Conservation (phyloP, 2,888 invertebrate genomes). For the Anorthoa munda region DNA sequence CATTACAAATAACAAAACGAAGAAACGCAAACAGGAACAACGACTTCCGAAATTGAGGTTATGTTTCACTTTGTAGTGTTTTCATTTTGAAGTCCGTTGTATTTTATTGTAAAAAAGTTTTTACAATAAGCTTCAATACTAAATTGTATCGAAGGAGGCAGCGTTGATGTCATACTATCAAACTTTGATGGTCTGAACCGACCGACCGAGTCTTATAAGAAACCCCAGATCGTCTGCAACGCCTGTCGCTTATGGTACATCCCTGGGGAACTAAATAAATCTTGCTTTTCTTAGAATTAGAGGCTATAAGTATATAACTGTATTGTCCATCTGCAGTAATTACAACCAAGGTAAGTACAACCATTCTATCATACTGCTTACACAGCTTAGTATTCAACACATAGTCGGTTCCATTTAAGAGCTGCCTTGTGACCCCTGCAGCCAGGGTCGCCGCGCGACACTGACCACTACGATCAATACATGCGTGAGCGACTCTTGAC, state of each 20-base stretch:
- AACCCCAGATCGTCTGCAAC: neutral
- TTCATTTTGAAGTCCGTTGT: too few relatives aligned
- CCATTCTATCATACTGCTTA: neutral
- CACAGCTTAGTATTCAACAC: slow-evolving; percentile 59
- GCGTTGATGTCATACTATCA: neutral
- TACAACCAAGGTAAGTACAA: neutral
- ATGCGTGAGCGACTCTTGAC: slow-evolving; percentile 54
- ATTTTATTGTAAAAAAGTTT: too few relatives aligned
- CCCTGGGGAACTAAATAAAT: neutral
- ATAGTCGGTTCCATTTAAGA: slow-evolving; percentile 41
- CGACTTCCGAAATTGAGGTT: too few relatives aligned
- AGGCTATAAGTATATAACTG: neutral
- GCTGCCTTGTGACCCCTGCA: slow-evolving; percentile 63
- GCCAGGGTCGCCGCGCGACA: slow-evolving; percentile 62
- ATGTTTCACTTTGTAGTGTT: too few relatives aligned
- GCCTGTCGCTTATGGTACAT: neutral
- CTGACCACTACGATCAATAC: slow-evolving; percentile 61
- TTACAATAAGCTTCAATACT: neutral
- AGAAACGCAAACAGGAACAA: too few relatives aligned
- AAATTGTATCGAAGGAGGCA: neutral
- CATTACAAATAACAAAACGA: too few relatives aligned
- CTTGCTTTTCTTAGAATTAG: neutral
- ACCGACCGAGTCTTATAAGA: neutral
- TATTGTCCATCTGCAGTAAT: neutral
- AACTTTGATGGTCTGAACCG: too few relatives aligned